Evolutionary conservation across 2,888 invertebrate species (phyloP), one percentile per base, ranked within the genome.

Genomic region (Scaptomyza reducta): DNA sequence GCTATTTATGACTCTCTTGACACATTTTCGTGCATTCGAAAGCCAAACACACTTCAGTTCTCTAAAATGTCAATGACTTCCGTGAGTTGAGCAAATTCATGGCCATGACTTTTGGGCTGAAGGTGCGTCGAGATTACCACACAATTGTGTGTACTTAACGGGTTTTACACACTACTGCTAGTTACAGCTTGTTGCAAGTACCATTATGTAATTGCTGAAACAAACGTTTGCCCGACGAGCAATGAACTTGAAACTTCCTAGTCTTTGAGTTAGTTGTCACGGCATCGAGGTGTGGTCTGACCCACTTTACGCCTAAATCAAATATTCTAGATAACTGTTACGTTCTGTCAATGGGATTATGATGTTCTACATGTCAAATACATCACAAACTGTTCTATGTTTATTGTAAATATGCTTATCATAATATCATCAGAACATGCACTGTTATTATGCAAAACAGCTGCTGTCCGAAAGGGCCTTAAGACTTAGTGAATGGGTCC

Each of bases 101-200:
- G 78, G 57, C 38, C 71, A 59, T 70, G 59, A 70, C 60, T 45
- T 70, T 65, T 61, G 70, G 75, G 58, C 63, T 60, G 49, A 57
- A 70, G 63, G 44, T 62, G 62, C 45, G 46, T 25, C 14, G 38
- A 33, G 42, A 59, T 77, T 74, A 46, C 68, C 47, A 57, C 73
- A 77, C 63, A 40, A 31, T 10, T 31, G 9, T 31, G 62, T 66
- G 63, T 33, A 33, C 63, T 59, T 85, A 83, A 83, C 82, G 82
- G 86, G 66, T 65, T 87, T 85, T 82, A 87, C 82, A 83, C 62
- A 60, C 70, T 57, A 47, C 57, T 59, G 74, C 58, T 56, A 84
- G 40, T 50, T 70, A 33, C 51, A 51, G 60, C 18, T 11, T 25
- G 33, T 41, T 45, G 10, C 31, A 22, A 29, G 55, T 66, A 38